Evolutionary conservation across 1,140 invertebrate species (phyloP), one percentile per base, ranked within the genome.

Genomic region (Contarinia nasturtii): DNA sequence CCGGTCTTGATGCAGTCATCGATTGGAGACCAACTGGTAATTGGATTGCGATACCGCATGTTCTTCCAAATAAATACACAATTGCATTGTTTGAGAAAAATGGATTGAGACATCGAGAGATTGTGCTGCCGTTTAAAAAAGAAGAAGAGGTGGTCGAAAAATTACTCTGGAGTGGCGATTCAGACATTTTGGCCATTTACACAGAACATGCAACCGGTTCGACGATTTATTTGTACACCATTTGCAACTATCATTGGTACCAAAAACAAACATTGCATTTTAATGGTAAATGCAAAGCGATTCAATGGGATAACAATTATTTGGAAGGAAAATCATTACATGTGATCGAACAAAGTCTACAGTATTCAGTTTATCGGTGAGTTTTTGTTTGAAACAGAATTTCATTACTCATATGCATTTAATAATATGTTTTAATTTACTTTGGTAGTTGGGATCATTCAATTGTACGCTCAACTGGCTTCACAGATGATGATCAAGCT

Each of bases 221-320:
- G 45, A 48, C 53, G 57, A 57, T 93, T 33, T 75, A 89, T 54
- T 59, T 94, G 1, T 94, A 82, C 69, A 85, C 81, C 7, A 72
- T 76, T 43, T 75, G 74, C 19, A 94, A 94, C 69, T 91, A 88
- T 57, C 80, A 91, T 57, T 94, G 88, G 88, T 91, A 91, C 64
- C 60, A 84, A 12, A 93, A 94, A 58, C 81, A 90, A 57, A 74
- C 63, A 44, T 55, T 84, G 3, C 48, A 51, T 10, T 80, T 79
- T 56, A 48, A 58, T 15, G 52, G 57, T 44, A 54, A 65, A 0
- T 62, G 73, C 49, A 58, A 63, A 34, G 56, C 77, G 11, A 56
- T 68, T 1, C 62, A 63, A 49, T 89, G 85, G 84, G 77, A 82
- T 56, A 68, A 64, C 51, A 58, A 66, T 21, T 63, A 68, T 52